Base-by-base conservation (phyloP, 2,113 vertebrate genomes). In the Oncorhynchus mykiss region DNA sequence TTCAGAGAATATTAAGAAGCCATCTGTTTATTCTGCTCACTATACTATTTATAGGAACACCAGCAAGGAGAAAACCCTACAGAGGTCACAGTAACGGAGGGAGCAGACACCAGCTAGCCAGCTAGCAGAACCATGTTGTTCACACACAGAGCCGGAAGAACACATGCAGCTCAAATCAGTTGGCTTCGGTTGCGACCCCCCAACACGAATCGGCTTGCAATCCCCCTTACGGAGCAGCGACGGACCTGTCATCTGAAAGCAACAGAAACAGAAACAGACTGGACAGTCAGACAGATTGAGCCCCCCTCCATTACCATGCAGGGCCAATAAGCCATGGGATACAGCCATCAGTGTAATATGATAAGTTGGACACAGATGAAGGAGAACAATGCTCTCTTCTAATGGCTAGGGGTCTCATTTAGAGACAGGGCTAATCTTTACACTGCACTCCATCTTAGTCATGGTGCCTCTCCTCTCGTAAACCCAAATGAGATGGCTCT, bases 341-440 rank as follows among this genome's bases (percentile, higher is more conserved):
- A 80, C 57, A 82, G 57, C 67, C 80, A 81, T 93, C 82, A 84
- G 73, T 79, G 74, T 82, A 84, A 88, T 82, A 82, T 84, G 81
- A 93, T 87, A 86, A 92, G 89, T 83, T 82, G 79, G 65, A 76
- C 77, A 73, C 71, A 86, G 86, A 91, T 92, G 88, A 90, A 85
- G 68, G 78, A 87, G 82, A 79, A 88, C 81, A 85, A 86, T 88
- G 84, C 16, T 31, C 29, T 84, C 81, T 83, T 54, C 80, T 88
- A 86, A 86, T 87, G 86, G 85, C 84, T 84, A 48, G 76, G 72
- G 85, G 87, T 89, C 84, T 88, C 82, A 88, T 89, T 91, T 89
- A 78, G 83, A 85, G 91, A 90, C 87, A 90, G 78, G 62, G 80
- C 81, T 89, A 88, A 92, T 93, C 86, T 91, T 87, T 82, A 78